phyloP scores from a whole-genome alignment of 2,113 vertebrate species.

The Phoxinus phoxinus region DNA sequence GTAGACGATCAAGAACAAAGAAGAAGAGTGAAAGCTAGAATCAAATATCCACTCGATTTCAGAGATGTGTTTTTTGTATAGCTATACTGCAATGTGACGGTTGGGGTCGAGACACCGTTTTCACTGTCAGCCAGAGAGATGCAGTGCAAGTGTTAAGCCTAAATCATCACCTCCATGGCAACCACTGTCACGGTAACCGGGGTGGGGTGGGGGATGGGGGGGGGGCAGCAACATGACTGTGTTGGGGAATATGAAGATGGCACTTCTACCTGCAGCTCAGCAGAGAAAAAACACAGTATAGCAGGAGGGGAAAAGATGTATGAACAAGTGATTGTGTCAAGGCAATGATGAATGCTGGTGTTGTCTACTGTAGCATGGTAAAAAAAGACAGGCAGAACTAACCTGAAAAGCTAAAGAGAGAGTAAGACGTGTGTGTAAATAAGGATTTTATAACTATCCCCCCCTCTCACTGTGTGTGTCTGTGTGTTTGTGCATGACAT shows the following conservation, averaged over 20 bases:
- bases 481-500: conserved; percentile 10
- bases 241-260: conserved; percentile 21
- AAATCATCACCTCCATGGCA: conserved; percentile 48
- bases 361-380: background rate
- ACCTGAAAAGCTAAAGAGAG: background rate
- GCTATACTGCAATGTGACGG: conserved; percentile 27
- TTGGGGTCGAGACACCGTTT: conserved; percentile 34
- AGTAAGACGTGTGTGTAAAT: conserved; percentile 6
- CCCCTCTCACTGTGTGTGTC: conserved; percentile 28
- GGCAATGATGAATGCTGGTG: conserved; percentile 9
- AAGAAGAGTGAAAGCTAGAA: background rate
- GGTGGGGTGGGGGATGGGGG: background rate
- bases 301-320: conserved; percentile 15
- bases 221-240: background rate
- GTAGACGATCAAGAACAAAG: background rate
- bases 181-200: conserved; percentile 44
- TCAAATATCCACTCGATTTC: conserved; percentile 35
- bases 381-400: background rate
- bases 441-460: background rate
- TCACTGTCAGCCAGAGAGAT: conserved; percentile 27
- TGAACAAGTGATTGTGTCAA: background rate
- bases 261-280: conserved; percentile 15
- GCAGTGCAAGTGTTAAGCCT: conserved; percentile 30
- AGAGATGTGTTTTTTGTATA: background rate
- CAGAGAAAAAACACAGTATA: background rate